These are phyloP conservation scores for Ochropleura leucogaster DNA, from an alignment of 2,888 invertebrate species.

Conservation along the genomic window DNA sequence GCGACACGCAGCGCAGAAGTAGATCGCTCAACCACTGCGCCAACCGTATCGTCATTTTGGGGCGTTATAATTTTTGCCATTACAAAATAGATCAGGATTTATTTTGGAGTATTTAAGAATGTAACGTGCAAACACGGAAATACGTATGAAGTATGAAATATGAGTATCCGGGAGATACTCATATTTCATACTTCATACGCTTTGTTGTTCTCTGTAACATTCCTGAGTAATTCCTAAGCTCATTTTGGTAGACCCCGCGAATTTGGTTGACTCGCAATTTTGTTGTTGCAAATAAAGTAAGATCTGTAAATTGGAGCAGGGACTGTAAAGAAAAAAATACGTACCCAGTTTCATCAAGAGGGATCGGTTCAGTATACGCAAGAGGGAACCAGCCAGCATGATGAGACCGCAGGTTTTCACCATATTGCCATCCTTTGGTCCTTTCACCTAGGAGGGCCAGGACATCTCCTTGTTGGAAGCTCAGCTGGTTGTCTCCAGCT, in stretches of 20 bases:
- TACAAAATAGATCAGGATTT: neutral
- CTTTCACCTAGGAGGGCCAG: slow-evolving; percentile 97
- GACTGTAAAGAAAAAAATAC: slow-evolving; percentile 61
- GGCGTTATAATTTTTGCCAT: neutral
- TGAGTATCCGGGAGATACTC: neutral
- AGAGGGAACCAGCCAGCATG: slow-evolving; percentile 98
- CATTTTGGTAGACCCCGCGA: rapidly evolving
- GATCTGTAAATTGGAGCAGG: neutral
- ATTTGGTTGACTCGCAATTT: neutral
- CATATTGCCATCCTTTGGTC: slow-evolving; percentile 99
- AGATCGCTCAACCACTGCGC: too few relatives aligned
- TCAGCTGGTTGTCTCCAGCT: slow-evolving; percentile 97
- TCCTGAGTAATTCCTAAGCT: neutral
- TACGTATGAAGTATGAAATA: neutral
- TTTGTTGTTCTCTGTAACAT: slow-evolving; percentile 2
- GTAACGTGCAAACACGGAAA: neutral
- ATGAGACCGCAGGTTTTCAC: slow-evolving; percentile 98
- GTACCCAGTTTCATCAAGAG: slow-evolving; percentile 92
- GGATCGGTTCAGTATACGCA: slow-evolving; percentile 96
- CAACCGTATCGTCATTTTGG: neutral
- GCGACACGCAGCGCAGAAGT: too few relatives aligned
- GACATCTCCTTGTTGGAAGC: slow-evolving; percentile 97
- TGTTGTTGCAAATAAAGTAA: neutral
- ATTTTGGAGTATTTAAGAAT: neutral
- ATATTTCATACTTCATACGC: too few relatives aligned